These are phyloP conservation scores for Lontra canadensis DNA, from an alignment of 2,113 vertebrate species.

Conservation along the genomic window DNA sequence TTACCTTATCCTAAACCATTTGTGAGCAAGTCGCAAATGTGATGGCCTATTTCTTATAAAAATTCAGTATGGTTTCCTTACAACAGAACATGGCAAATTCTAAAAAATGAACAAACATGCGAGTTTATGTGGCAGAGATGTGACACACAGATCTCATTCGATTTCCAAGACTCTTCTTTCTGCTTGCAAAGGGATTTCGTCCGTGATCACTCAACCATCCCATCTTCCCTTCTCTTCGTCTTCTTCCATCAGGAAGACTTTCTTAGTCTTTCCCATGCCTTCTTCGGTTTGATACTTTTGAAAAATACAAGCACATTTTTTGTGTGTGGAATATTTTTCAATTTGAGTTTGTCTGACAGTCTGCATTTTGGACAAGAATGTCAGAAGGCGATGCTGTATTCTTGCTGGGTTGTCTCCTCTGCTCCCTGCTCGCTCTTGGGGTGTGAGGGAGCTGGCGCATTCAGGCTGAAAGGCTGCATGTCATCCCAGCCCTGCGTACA, in stretches of 20 bases:
- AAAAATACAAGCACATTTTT: not conserved
- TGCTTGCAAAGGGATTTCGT: not conserved
- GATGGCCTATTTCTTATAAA: not conserved
- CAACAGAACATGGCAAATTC: not conserved
- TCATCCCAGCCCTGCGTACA: no score
- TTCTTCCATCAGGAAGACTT: not conserved
- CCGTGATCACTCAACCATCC: accelerated
- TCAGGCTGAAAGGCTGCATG: not conserved
- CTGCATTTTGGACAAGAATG: not conserved
- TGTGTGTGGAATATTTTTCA: not conserved
- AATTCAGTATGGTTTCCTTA: not conserved
- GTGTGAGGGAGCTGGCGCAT: accelerated
- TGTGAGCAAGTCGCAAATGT: not conserved
- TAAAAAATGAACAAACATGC: accelerated
- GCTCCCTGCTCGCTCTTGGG: accelerated
- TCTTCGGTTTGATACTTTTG: not conserved
- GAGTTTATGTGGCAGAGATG: not conserved
- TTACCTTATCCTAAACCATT: not conserved
- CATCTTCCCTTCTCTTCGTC: accelerated
- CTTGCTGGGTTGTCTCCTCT: not conserved
- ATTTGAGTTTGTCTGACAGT: no score
- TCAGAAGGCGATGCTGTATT: accelerated
- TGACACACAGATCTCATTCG: accelerated
- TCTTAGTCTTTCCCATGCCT: not conserved
- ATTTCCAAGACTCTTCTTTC: no score